Evolutionary conservation across 2,888 invertebrate genomes (phyloP).

Genomic region (Dynastes grantii): DNA sequence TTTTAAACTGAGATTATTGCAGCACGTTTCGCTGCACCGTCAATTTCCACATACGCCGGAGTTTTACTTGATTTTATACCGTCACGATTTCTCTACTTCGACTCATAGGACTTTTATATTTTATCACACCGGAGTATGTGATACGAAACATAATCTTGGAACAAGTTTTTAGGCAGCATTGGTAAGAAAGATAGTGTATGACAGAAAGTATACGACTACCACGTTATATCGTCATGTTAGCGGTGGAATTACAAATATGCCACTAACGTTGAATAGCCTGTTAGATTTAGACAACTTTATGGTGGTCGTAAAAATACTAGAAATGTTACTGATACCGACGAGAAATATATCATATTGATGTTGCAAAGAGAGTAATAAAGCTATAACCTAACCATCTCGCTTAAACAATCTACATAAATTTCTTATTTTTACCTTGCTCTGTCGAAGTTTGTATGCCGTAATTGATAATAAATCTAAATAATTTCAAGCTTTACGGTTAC

Average conservation of each 20-base stretch:
- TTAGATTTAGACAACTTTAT: slow-evolving; percentile 1
- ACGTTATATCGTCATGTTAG: slow-evolving; percentile 3
- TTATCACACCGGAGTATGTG: slow-evolving; percentile 28
- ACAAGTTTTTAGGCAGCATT: slow-evolving; percentile 31
- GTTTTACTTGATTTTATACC: slow-evolving; percentile 38
- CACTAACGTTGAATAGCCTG: slow-evolving; percentile 3
- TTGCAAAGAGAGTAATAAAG: slow-evolving; percentile 37
- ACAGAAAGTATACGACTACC: slow-evolving; percentile 15
- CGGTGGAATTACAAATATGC: slow-evolving; percentile 7
- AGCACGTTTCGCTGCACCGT: slow-evolving; percentile 33
- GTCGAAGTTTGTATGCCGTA: too few relatives aligned
- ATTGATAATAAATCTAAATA: too few relatives aligned
- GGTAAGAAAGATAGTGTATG: slow-evolving; percentile 1
- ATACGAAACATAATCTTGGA: slow-evolving; percentile 37
- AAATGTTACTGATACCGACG: too few relatives aligned
- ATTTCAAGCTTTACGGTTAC: too few relatives aligned
- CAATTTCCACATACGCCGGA: slow-evolving; percentile 30
- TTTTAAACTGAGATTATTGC: slow-evolving; percentile 35
- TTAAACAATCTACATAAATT: too few relatives aligned
- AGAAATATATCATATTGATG: slow-evolving; percentile 26
- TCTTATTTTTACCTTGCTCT: too few relatives aligned
- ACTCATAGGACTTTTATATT: slow-evolving; percentile 14
- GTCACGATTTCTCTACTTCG: slow-evolving; percentile 34
- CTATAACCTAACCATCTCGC: slow-evolving; percentile 24
- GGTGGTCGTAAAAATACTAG: slow-evolving; percentile 27